Evolutionary conservation across 2,888 invertebrate species (phyloP).

Genomic region (Eristalis intricaria): DNA sequence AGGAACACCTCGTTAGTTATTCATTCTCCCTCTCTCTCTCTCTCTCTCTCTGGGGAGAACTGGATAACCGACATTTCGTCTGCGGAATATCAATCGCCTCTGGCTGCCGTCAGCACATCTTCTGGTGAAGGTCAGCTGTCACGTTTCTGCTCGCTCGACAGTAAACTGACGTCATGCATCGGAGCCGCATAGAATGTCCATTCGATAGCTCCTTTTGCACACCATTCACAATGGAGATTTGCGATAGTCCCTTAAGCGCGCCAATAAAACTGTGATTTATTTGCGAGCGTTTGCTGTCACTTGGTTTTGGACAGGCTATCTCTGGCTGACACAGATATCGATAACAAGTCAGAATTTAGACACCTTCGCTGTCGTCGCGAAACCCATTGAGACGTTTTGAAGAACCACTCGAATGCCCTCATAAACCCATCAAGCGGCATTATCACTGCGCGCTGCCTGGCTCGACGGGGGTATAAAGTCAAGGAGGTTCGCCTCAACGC

Average conservation of each 20-base stretch:
- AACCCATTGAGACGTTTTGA: conserved; percentile 20
- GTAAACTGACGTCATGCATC: too few species aligned
- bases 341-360: not conserved
- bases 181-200: too few species aligned
- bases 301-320: not conserved
- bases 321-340: not conserved
- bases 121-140: too few species aligned
- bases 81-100: not conserved
- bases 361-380: not conserved
- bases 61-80: not conserved
- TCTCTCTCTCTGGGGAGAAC: too few species aligned
- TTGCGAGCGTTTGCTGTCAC: not conserved
- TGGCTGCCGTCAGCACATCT: not conserved
- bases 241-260: not conserved
- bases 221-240: too few species aligned
- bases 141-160: too few species aligned
- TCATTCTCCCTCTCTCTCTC: too few species aligned
- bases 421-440: not conserved
- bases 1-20: not conserved
- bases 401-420: conserved; percentile 13
- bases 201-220: too few species aligned
- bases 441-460: not conserved
- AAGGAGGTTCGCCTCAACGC: not conserved
- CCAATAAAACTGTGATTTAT: not conserved
- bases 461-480: conserved; percentile 16